Conservation (phyloP, 2,888 invertebrate genomes). For the Blastobasis lacticolella region DNA sequence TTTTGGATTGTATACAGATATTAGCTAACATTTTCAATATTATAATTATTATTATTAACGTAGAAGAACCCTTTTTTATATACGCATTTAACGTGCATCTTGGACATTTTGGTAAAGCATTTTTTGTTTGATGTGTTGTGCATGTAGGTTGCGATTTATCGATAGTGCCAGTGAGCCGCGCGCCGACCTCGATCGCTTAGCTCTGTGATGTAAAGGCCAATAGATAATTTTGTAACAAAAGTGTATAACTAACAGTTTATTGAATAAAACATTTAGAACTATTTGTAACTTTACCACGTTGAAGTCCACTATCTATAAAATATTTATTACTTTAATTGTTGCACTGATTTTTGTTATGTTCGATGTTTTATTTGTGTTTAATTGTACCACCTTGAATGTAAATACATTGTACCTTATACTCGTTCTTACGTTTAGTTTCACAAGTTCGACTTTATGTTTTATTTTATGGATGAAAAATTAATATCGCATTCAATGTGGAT, state of each 20-base stretch:
- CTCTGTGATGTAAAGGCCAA: constrained; percentile 72
- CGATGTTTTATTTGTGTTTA: constrained; percentile 68
- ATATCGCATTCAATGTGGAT: constrained; percentile 67
- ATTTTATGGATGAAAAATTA: constrained; percentile 53
- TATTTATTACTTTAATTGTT: constrained; percentile 72
- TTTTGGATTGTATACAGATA: constrained; percentile 24
- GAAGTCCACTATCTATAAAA: constrained; percentile 63
- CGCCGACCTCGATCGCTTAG: constrained; percentile 53
- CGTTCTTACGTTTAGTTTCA: constrained; percentile 59
- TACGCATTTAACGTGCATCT: constrained; percentile 39
- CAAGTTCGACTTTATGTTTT: constrained; percentile 62
- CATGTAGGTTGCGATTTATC: constrained; percentile 19
- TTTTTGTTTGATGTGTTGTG: constrained; percentile 28
- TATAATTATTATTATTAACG: constrained; percentile 11
- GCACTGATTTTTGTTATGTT: constrained; percentile 72
- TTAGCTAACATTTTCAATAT: constrained; percentile 12
- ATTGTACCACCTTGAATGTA: constrained; percentile 57
- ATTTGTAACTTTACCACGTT: constrained; percentile 67
- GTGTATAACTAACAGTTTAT: constrained; percentile 63
- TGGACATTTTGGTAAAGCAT: constrained; percentile 24
- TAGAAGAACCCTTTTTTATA: constrained; percentile 22
- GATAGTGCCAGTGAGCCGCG: constrained; percentile 18
- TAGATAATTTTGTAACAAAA: constrained; percentile 70
- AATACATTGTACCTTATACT: constrained; percentile 59
- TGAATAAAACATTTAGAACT: constrained; percentile 56